Percentiles rank a stretch among this genome's conserved stretches.
phyloP scores from a whole-genome alignment of 1,140 invertebrate genomes.

The Drosophila virilis region DNA sequence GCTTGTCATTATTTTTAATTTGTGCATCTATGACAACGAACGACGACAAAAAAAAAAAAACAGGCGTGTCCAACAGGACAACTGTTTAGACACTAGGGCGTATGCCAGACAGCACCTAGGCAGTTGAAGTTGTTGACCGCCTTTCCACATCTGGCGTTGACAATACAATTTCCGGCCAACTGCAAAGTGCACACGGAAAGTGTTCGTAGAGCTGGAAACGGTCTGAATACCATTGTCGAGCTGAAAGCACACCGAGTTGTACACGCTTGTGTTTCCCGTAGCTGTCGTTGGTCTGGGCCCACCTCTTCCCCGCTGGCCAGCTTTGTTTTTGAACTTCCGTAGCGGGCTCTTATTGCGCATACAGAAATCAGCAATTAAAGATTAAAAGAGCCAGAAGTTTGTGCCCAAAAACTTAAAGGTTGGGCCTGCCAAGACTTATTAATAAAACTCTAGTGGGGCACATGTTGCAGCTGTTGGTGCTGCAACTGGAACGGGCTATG shows the following conservation, averaged over 20 bases:
- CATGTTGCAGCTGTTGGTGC: constrained; percentile 26
- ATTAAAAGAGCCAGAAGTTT: constrained; percentile 62
- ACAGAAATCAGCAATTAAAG: constrained; percentile 72
- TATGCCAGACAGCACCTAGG: background rate
- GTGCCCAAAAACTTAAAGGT: constrained; percentile 2
- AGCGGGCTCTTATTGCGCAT: constrained; percentile 54
- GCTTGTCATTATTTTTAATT: constrained; percentile 76
- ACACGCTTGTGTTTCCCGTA: constrained; percentile 54
- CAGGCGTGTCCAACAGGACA: constrained; percentile 2
- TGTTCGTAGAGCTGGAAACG: constrained; percentile 15
- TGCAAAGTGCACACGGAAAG: constrained; percentile 52
- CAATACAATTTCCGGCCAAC: constrained; percentile 77
- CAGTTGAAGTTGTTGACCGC: constrained; percentile 26
- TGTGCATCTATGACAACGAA: constrained; percentile 70
- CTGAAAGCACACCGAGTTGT: constrained; percentile 30
- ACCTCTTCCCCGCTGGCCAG: constrained; percentile 16
- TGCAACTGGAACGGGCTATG: constrained; percentile 34
- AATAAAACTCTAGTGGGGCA: constrained; percentile 39
- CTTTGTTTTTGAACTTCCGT: constrained; percentile 46
- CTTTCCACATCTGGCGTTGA: constrained; percentile 67
- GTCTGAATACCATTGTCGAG: constrained; percentile 15
- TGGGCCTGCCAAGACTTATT: constrained; percentile 46
- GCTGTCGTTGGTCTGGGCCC: constrained; percentile 17
- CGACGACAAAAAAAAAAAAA: constrained; percentile 1
- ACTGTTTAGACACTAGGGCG: constrained; percentile 5